Conservation (phyloP, 2,113 vertebrate species). For the Carollia perspicillata region DNA sequence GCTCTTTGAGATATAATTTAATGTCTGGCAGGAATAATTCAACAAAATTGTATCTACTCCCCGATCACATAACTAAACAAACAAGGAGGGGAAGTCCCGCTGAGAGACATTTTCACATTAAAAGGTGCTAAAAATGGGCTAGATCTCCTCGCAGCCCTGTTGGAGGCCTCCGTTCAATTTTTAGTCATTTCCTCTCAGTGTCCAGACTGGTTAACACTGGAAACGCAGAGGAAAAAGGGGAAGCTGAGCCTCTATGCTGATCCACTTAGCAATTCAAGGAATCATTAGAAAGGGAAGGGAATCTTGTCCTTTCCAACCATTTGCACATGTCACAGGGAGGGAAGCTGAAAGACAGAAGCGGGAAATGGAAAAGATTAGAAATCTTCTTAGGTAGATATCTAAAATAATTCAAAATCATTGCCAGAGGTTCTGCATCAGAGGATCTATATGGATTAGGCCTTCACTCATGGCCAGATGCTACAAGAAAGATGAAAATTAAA, state of each 20-base stretch:
- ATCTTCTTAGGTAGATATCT: neutral
- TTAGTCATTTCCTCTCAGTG: slow-evolving; percentile 72
- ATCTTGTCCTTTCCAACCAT: neutral
- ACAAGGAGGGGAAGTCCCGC: slow-evolving; percentile 65
- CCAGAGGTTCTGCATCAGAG: neutral
- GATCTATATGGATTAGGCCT: neutral
- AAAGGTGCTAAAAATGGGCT: slow-evolving; percentile 77
- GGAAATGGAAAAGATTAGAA: neutral
- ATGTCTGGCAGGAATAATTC: slow-evolving; percentile 74
- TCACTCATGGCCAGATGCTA: neutral
- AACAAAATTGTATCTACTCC: slow-evolving; percentile 72
- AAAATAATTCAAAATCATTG: neutral
- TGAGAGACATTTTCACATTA: slow-evolving; percentile 79
- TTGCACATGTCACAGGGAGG: neutral
- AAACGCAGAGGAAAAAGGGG: neutral
- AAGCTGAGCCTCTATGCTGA: neutral
- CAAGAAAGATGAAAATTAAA: neutral
- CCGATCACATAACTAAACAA: slow-evolving; percentile 76
- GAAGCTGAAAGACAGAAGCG: neutral
- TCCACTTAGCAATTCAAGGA: neutral
- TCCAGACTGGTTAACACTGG: slow-evolving; percentile 29
- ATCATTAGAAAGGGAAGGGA: neutral
- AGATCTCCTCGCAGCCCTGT: slow-evolving; percentile 66
- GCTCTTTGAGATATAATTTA: slow-evolving; percentile 70
- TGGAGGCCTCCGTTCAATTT: slow-evolving; percentile 69